Conservation (phyloP, 2,797 vertebrate genomes). For the Oreortyx pictus region DNA sequence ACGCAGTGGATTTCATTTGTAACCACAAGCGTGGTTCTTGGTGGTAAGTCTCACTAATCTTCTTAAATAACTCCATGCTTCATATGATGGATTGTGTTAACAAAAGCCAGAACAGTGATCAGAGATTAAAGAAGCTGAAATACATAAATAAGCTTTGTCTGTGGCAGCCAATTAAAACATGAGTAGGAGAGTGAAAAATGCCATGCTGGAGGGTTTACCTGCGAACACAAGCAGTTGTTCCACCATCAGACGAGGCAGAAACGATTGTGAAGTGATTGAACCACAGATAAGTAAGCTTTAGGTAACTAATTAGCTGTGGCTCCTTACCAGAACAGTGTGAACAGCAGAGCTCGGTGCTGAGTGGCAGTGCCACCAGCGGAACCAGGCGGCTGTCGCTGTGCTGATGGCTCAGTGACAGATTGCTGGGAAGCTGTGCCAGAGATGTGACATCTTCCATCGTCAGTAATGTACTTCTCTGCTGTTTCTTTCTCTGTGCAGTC, state of each 20-base stretch:
- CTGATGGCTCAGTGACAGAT: background rate
- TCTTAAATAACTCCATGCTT: background rate
- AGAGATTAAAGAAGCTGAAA: background rate
- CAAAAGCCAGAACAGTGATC: background rate
- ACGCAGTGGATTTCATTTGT: background rate
- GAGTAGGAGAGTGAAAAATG: background rate
- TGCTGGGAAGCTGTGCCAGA: background rate
- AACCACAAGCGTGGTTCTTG: background rate
- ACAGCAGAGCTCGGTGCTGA: background rate
- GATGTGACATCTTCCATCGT: background rate
- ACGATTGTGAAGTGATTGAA: background rate
- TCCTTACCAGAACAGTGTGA: background rate
- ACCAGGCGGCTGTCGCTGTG: background rate
- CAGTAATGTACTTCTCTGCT: background rate
- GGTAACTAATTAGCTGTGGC: background rate
- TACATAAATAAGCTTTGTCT: conserved; percentile 6
- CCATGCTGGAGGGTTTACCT: background rate
- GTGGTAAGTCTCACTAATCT: background rate
- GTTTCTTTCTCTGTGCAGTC: background rate
- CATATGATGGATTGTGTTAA: background rate
- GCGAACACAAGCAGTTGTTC: background rate
- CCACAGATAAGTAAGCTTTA: background rate
- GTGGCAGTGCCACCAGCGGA: background rate
- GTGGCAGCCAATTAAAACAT: background rate
- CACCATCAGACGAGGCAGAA: background rate